Evolutionary conservation across 2,888 invertebrate species (phyloP).

Genomic region (Nomada lathburiana): DNA sequence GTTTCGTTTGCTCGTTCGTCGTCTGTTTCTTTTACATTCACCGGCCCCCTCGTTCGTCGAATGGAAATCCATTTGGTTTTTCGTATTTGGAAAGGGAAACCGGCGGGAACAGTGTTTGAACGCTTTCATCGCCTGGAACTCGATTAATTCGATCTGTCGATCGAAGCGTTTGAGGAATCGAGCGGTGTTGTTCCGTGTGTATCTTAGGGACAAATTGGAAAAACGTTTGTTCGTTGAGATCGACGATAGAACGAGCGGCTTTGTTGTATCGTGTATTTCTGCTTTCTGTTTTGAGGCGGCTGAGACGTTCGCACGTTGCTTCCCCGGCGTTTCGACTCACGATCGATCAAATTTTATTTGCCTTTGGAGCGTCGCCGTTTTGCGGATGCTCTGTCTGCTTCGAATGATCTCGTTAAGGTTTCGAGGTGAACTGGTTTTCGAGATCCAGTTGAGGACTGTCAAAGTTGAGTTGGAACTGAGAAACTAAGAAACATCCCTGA

Average conservation of each 20-base stretch:
- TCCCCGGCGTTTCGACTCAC: too few relatives aligned
- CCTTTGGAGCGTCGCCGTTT: too few relatives aligned
- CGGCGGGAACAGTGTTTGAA: background rate
- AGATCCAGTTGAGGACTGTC: too few relatives aligned
- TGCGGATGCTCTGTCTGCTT: too few relatives aligned
- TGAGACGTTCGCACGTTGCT: background rate
- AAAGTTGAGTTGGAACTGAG: too few relatives aligned
- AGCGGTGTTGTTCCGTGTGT: background rate
- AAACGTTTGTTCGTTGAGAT: background rate
- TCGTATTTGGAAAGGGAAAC: slow-evolving; percentile 2
- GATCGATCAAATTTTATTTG: too few relatives aligned
- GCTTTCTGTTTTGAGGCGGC: background rate
- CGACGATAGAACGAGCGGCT: background rate
- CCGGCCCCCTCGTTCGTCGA: background rate
- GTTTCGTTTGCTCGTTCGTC: slow-evolving; percentile 23
- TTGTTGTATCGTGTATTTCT: background rate
- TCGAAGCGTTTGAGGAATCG: background rate
- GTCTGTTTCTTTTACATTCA: background rate
- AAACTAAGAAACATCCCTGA: too few relatives aligned
- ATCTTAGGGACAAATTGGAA: background rate
- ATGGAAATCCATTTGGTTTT: slow-evolving; percentile 18
- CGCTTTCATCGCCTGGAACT: background rate
- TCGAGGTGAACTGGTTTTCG: too few relatives aligned
- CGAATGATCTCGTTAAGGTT: too few relatives aligned
- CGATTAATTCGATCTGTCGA: slow-evolving; percentile 30